These are phyloP conservation scores for Meandrusa payeni DNA, from an alignment of 2,888 invertebrate genomes.

Conservation along the genomic window DNA sequence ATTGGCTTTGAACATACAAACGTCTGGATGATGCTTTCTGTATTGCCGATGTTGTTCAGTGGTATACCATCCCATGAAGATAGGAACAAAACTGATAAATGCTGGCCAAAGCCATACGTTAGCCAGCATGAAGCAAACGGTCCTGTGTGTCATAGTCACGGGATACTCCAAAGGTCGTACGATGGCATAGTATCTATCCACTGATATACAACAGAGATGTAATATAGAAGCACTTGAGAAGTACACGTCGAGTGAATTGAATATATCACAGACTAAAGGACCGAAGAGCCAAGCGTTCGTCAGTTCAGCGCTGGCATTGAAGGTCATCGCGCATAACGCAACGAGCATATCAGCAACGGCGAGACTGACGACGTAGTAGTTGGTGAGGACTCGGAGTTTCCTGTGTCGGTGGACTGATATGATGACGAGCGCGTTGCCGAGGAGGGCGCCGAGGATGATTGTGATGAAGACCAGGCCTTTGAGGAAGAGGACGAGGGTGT, in stretches of 20 bases:
- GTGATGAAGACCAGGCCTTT: slow-evolving; percentile 90
- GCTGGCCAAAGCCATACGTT: slow-evolving; percentile 96
- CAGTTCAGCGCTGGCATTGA: slow-evolving; percentile 93
- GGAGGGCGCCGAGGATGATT: slow-evolving; percentile 93
- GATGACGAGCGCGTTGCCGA: slow-evolving; percentile 96
- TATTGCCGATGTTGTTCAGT: slow-evolving; percentile 88
- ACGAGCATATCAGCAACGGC: slow-evolving; percentile 97
- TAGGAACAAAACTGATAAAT: slow-evolving; percentile 95
- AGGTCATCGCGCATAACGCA: slow-evolving; percentile 95
- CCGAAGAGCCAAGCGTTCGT: slow-evolving; percentile 95
- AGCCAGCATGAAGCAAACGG: slow-evolving; percentile 90
- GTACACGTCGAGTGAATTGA: slow-evolving; percentile 96
- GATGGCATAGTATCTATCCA: slow-evolving; percentile 95
- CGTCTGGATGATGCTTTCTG: slow-evolving; percentile 84
- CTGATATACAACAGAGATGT: slow-evolving; percentile 96
- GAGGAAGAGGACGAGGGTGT: slow-evolving; percentile 81
- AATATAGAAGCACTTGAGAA: slow-evolving; percentile 95
- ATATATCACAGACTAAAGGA: slow-evolving; percentile 94
- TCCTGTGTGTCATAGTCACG: slow-evolving; percentile 92
- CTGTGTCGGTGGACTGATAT: slow-evolving; percentile 90
- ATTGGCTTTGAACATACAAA: slow-evolving; percentile 92
- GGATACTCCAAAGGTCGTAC: slow-evolving; percentile 96
- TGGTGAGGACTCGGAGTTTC: slow-evolving; percentile 92
- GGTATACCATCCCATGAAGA: slow-evolving; percentile 97
- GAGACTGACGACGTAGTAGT: slow-evolving; percentile 96